phyloP scores from a whole-genome alignment of 2,113 vertebrate genomes.

The Trichomycterus rosablanca region DNA sequence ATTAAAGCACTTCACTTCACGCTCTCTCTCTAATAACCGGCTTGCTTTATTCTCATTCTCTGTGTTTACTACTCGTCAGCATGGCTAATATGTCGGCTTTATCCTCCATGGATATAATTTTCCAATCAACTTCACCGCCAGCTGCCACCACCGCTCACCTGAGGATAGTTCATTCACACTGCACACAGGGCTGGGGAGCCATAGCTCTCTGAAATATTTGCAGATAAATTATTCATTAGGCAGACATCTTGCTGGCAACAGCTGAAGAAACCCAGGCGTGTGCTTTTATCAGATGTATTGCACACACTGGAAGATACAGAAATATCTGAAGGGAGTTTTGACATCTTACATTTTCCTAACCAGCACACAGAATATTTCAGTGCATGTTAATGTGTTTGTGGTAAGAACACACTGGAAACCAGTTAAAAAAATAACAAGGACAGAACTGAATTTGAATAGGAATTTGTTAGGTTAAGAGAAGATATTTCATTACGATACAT shows the following conservation, averaged over 20 bases:
- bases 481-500: too few relatives aligned
- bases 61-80: conserved; percentile 18
- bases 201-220: conserved; percentile 57
- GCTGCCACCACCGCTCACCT: conserved; percentile 55
- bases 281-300: conserved; percentile 40
- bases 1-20: too few relatives aligned
- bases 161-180: conserved; percentile 53
- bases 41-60: conserved; percentile 32
- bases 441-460: too few relatives aligned
- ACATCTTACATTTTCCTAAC: conserved; percentile 42
- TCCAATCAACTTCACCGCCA: conserved; percentile 45
- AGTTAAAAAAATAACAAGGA: too few relatives aligned
- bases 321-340: conserved; percentile 20
- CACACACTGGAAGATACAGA: conserved; percentile 33
- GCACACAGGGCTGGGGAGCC: conserved; percentile 49
- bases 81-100: conserved; percentile 28
- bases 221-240: conserved; percentile 63
- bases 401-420: conserved; percentile 40
- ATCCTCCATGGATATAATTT: conserved; percentile 43
- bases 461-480: too few relatives aligned
- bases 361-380: conserved; percentile 24
- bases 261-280: conserved; percentile 32
- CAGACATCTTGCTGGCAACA: conserved; percentile 42
- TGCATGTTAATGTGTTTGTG: conserved; percentile 41
- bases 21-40: conserved; percentile 20